Base-by-base conservation (phyloP, 1,140 invertebrate species). In the Leptopilina boulardi region DNA sequence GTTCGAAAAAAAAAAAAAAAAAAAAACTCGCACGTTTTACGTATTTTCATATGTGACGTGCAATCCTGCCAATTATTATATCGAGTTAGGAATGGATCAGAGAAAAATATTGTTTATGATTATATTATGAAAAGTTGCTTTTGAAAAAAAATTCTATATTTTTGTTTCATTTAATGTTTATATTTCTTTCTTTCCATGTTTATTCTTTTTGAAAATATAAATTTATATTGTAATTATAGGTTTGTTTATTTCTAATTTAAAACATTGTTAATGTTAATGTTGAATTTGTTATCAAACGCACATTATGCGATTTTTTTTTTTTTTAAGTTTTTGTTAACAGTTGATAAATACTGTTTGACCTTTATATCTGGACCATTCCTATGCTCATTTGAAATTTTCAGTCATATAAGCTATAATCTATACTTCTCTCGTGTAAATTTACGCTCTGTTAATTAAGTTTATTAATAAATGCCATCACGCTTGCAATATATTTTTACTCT, bases 401-500 rank as follows among this genome's bases (percentile, higher is more conserved):
- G 80, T 86, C 85, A 80, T 30, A 30, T 90, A 90, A 90, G 85
- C 86, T 87, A 89, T 82, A n/a, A 87, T 86, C 80, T 86, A 85
- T 82, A 87, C 84, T 88, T 90, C 83, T 91, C 88, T 88, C 88
- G 87, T 91, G 89, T 89, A 91, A 88, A 91, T 91, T 88, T 89
- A 90, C 83, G 87, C 87, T 87, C 88, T 91, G 90, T 91, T 91
- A 89, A 91, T 90, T 91, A 91, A 90, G 89, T 91, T 91, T 91
- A 91, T 88, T 87, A 91, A 91, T 91, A 91, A 91, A 91, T 88
- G 90, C 89, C 90, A 91, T 90, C 87, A 91, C 87, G 91, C 91
- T 91, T 91, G 89, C 89, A 89, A 86, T 84, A 86, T 77, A 73
- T 79, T 83, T 77, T 73, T 86, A 75, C 18, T 74, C 84, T 84